Evolutionary conservation across 1,140 invertebrate species (phyloP).

Genomic region (Venturia canescens): DNA sequence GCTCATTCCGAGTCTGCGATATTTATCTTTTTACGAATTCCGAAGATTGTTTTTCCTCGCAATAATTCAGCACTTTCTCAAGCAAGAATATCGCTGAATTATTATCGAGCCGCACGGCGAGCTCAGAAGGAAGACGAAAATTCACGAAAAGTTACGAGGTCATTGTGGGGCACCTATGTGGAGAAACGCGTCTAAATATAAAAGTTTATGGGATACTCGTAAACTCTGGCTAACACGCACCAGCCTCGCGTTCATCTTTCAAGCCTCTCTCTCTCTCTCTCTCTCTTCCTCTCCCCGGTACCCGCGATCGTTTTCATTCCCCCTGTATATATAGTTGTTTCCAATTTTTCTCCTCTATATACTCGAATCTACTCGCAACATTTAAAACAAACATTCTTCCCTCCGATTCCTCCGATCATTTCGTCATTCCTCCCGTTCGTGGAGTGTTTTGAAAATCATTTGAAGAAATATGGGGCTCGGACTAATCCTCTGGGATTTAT

Average conservation of each 20-base stretch:
- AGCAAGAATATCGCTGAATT: too few species aligned
- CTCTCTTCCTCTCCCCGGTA: background rate
- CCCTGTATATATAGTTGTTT: background rate
- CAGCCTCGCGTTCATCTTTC: conserved; percentile 13
- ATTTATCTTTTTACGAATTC: conserved; percentile 5
- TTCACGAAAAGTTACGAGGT: conserved; percentile 31
- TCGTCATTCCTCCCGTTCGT: background rate
- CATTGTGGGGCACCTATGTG: conserved; percentile 13
- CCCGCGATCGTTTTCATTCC: background rate
- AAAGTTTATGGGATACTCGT: conserved; percentile 40
- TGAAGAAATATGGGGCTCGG: background rate
- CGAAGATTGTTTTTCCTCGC: background rate
- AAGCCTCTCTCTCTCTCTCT: background rate
- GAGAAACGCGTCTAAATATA: conserved; percentile 25
- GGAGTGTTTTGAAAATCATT: background rate
- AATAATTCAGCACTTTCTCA: too few species aligned
- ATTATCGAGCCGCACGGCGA: too few species aligned
- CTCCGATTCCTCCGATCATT: background rate
- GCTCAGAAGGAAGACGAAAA: conserved; percentile 1
- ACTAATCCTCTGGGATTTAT: too few species aligned
- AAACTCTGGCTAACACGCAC: conserved; percentile 17
- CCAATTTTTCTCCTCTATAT: background rate
- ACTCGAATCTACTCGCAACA: background rate
- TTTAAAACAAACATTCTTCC: conserved; percentile 12
- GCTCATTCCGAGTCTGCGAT: background rate